These are phyloP conservation scores for Lapara coniferarum DNA, from an alignment of 2,888 invertebrate species.

Conservation along the genomic window DNA sequence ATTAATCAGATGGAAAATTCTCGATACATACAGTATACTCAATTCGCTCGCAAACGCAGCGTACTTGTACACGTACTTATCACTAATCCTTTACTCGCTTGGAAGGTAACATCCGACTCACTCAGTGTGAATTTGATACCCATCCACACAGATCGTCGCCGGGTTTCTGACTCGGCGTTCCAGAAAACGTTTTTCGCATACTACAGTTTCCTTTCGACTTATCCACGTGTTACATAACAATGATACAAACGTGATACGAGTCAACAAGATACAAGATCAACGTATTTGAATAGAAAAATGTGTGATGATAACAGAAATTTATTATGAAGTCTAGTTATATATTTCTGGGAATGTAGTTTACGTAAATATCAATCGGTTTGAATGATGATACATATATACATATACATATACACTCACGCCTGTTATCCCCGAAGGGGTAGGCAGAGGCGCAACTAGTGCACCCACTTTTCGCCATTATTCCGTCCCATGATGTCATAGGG, in stretches of 20 bases:
- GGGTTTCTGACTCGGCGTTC: slow-evolving; percentile 49
- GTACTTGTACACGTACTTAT: slow-evolving; percentile 33
- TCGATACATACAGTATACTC: not conserved
- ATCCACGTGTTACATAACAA: slow-evolving; percentile 57
- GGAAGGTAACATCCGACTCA: slow-evolving; percentile 43
- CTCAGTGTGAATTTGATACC: slow-evolving; percentile 41
- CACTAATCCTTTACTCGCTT: slow-evolving; percentile 59
- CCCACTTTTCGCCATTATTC: too few relatives aligned
- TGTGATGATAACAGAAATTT: not conserved
- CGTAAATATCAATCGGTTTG: too few relatives aligned
- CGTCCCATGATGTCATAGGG: too few relatives aligned
- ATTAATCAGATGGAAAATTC: slow-evolving; percentile 8
- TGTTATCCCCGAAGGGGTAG: too few relatives aligned
- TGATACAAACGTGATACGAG: slow-evolving; percentile 60
- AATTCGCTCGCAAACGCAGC: not conserved
- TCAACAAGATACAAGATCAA: slow-evolving; percentile 39
- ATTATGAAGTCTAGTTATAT: not conserved
- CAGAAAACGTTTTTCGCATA: slow-evolving; percentile 57
- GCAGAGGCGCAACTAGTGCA: too few relatives aligned
- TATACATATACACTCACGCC: too few relatives aligned
- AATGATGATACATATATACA: too few relatives aligned
- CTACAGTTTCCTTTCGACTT: slow-evolving; percentile 39
- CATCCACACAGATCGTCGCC: slow-evolving; percentile 31
- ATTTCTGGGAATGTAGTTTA: not conserved
- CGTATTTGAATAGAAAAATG: slow-evolving; percentile 34